Evolutionary conservation across 2,888 invertebrate species (phyloP), one percentile per base, ranked within the genome.

Genomic region (Lottia gigantea): DNA sequence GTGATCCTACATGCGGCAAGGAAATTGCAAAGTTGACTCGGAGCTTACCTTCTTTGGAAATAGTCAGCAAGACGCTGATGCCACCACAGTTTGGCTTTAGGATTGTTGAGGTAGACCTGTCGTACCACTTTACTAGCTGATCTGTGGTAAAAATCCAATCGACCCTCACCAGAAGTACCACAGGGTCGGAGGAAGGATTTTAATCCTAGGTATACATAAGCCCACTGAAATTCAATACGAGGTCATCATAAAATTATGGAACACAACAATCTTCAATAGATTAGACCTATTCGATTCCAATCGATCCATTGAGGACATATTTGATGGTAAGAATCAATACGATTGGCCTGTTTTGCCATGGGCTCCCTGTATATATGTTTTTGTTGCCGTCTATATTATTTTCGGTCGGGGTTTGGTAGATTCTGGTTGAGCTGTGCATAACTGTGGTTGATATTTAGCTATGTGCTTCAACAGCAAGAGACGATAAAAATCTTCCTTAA

Each of bases 81-180:
- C 75, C 77, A 80, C 71, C 70, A 72, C 8, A 55, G 67, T 8
- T 46, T 46, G 26, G 62, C 62, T 12, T 19, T 47, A 7, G 70
- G 25, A 19, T 75, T 67, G 1, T 64, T 47, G 49, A 81, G 73
- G 70, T 74, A 80, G 64, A 76, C 69, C 40, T 75, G 68, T 8
- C 79, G 69, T n/a, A 81, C 76, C 11, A 75, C 77, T 49, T 79
- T 79, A 62, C 80, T 79, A 69, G 76, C 76, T 6, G 77, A 75
- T 25, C 79, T 68, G 67, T 80, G 80, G 66, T 79, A 79, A 67
- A 80, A 80, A 63, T 80, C 78, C 25, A 80, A 67, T 25, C 79
- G 71, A 3, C 80, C 80, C 62, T 79, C 79, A 12, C 76, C 78
- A 0, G 77, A 76, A 31, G 73, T 73, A 0, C 80, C 80, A 64